Evolutionary conservation across 1,140 invertebrate genomes (phyloP).

Genomic region (Platyura marginata): DNA sequence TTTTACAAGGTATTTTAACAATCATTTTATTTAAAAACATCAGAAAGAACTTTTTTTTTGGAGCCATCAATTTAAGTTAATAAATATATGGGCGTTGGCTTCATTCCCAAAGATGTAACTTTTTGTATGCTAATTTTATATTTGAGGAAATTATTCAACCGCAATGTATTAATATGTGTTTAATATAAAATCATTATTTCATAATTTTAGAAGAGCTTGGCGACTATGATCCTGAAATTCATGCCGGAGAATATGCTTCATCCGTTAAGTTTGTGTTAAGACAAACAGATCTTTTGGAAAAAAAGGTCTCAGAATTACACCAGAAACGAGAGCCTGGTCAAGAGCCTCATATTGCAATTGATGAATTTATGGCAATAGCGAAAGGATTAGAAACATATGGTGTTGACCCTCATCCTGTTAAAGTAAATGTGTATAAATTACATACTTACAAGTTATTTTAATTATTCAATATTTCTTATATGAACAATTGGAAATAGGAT

Average conservation of each 20-base stretch:
- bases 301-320: constrained; percentile 77
- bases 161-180: neutral
- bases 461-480: too few species aligned
- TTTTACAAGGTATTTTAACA: constrained; percentile 63
- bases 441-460: constrained; percentile 13
- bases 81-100: neutral
- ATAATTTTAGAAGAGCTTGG: constrained; percentile 66
- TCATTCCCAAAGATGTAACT: too few species aligned
- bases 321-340: constrained; percentile 37
- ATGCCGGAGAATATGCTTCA: constrained; percentile 75
- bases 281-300: constrained; percentile 80
- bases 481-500: too few species aligned
- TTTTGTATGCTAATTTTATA: neutral
- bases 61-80: neutral
- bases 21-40: neutral
- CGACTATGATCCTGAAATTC: constrained; percentile 79
- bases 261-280: constrained; percentile 82
- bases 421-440: constrained; percentile 32
- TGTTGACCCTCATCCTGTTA: constrained; percentile 94
- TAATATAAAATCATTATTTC: neutral
- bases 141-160: neutral
- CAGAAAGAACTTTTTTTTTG: neutral
- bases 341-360: constrained; percentile 13
- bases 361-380: constrained; percentile 32
- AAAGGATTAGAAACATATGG: constrained; percentile 88